A percentile compares a stretch with the other conserved stretches of the same genome.
Conservation (phyloP, 2,797 vertebrate species). For the Argya squamiceps region DNA sequence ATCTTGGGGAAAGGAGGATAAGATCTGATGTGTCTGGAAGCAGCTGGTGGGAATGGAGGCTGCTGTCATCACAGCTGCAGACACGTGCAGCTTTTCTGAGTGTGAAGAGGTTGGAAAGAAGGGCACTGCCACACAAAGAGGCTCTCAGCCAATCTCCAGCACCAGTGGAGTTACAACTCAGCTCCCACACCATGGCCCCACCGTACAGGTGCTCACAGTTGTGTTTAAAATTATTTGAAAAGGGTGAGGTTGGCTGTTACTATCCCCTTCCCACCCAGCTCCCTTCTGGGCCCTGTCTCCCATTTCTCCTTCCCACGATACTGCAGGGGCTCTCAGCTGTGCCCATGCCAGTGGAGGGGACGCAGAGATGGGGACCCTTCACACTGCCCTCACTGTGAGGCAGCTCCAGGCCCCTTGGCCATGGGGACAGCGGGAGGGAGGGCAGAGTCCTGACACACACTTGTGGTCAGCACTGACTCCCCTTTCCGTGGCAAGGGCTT, state of each 20-base stretch:
- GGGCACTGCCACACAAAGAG: not conserved
- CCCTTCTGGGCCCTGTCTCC: not conserved
- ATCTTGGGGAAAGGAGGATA: not conserved
- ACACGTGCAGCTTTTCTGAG: not conserved
- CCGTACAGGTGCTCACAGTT: not conserved
- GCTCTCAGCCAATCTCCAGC: not conserved
- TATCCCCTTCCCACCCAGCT: not conserved
- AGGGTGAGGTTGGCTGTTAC: not conserved
- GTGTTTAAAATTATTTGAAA: not conserved
- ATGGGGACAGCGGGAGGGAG: not conserved
- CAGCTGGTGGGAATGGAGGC: not conserved
- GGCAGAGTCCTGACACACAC: not conserved
- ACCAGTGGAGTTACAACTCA: not conserved
- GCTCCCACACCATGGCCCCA: not conserved
- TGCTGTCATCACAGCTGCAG: not conserved
- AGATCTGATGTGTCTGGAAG: not conserved
- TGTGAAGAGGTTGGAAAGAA: not conserved
- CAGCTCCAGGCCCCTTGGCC: not conserved
- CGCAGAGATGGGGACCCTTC: not conserved
- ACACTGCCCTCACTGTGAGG: not conserved
- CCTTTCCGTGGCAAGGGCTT: not conserved
- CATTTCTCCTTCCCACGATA: fast-evolving
- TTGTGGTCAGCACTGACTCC: not conserved
- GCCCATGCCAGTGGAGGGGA: not conserved
- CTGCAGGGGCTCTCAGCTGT: not conserved